Evolutionary conservation across 2,888 invertebrate genomes (phyloP).

Genomic region (Hirtodrosophila trivittata): DNA sequence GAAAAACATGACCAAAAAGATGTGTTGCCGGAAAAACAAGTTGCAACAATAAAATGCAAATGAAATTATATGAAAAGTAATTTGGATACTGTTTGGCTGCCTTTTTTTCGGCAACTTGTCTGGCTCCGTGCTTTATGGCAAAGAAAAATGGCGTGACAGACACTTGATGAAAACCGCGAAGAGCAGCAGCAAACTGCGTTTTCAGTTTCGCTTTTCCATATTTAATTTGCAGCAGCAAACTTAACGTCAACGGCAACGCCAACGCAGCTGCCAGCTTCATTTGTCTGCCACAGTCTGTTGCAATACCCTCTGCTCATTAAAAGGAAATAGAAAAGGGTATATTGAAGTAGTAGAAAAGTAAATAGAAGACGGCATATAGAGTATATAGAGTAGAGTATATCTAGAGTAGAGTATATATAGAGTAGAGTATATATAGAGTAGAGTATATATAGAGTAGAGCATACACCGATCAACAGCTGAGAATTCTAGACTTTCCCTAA

Average conservation of each 20-base stretch:
- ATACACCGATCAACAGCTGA: too few species aligned
- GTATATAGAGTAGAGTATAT: too few species aligned
- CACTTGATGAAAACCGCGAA: conserved; percentile 45
- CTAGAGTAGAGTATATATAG: too few species aligned
- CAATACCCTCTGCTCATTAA: neutral
- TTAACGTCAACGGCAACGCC: conserved; percentile 10
- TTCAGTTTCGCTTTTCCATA: conserved; percentile 34
- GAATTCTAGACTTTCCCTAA: too few species aligned
- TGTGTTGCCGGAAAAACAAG: conserved; percentile 38
- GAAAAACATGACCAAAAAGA: conserved; percentile 24
- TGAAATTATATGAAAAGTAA: conserved; percentile 73
- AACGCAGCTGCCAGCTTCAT: conserved; percentile 54
- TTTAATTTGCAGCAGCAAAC: conserved; percentile 63
- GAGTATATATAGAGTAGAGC: too few species aligned
- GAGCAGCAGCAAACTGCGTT: conserved; percentile 10
- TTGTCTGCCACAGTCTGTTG: conserved; percentile 39
- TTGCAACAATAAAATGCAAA: conserved; percentile 66
- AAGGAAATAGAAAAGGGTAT: neutral
- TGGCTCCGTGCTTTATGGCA: conserved; percentile 30
- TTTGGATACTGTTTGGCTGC: conserved; percentile 48
- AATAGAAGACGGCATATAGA: too few species aligned
- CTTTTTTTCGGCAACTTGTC: neutral
- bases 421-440: too few species aligned
- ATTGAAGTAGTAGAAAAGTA: too few species aligned
- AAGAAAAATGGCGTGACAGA: conserved; percentile 43